These are phyloP conservation scores for Fragum sueziense DNA, from an alignment of 2,888 invertebrate genomes.

Conservation along the genomic window DNA sequence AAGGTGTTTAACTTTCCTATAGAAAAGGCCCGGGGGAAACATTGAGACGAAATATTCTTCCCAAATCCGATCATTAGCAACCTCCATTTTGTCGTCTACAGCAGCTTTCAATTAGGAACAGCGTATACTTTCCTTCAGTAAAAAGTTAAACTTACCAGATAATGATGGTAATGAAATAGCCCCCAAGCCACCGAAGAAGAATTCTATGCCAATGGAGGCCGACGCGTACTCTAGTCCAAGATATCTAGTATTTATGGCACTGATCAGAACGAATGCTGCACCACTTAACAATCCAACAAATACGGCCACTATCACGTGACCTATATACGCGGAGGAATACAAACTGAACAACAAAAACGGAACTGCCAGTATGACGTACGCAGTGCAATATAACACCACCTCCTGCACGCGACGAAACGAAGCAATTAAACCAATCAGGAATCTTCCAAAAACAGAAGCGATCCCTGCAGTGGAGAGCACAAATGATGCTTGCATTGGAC, in stretches of 20 bases:
- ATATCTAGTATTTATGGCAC: conserved; percentile 15
- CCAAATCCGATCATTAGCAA: no score
- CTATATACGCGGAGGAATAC: conserved; percentile 8
- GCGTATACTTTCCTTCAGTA: no score
- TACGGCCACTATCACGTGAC: conserved; percentile 14
- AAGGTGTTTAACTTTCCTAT: no score
- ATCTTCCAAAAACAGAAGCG: conserved; percentile 8
- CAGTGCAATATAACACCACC: neutral
- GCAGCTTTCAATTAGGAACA: no score
- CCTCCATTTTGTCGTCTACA: no score
- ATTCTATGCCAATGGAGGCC: conserved; percentile 13
- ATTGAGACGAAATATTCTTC: no score
- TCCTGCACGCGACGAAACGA: neutral
- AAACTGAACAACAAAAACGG: conserved; percentile 12
- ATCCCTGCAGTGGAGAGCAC: conserved; percentile 14
- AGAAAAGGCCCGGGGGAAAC: no score
- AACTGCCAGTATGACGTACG: conserved; percentile 13
- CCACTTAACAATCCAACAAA: conserved; percentile 19
- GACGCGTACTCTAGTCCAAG: conserved; percentile 4
- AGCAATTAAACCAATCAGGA: neutral
- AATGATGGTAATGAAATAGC: conserved; percentile 4
- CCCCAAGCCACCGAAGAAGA: conserved; percentile 12
- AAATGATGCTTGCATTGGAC: conserved; percentile 14
- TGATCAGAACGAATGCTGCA: conserved; percentile 16
- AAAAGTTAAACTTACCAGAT: conserved; percentile 23